phyloP scores from a whole-genome alignment of 2,797 vertebrate species.

The Microctenopoma steveboyesi region DNA sequence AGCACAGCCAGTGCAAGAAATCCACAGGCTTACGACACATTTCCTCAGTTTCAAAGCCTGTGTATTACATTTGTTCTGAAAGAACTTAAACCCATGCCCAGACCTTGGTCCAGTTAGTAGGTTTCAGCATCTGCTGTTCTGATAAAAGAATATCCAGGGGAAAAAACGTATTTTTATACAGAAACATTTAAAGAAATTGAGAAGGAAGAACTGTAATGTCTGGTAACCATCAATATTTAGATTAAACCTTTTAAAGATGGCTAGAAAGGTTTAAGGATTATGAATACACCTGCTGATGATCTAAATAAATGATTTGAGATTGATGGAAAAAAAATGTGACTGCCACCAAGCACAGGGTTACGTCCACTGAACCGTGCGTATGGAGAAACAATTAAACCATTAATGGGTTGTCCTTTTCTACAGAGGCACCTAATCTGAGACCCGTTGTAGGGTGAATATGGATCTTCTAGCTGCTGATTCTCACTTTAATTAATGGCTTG shows the following conservation, averaged over 20 bases:
- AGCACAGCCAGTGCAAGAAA: slow-evolving; percentile 9
- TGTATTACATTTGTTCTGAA: neutral
- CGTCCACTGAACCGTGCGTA: slow-evolving; percentile 18
- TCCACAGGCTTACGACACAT: neutral
- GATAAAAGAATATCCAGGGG: neutral
- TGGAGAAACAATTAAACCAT: slow-evolving; percentile 46
- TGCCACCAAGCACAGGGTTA: slow-evolving; percentile 38
- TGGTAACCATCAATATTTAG: neutral
- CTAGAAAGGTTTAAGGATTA: slow-evolving; percentile 1
- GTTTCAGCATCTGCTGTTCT: neutral
- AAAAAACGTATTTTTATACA: neutral
- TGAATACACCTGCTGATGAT: neutral
- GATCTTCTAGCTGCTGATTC: slow-evolving; percentile 18
- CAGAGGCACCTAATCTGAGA: slow-evolving; percentile 45
- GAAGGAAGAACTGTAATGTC: neutral
- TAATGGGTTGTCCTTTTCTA: slow-evolving; percentile 36
- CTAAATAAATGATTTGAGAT: neutral
- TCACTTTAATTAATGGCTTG: slow-evolving; percentile 30
- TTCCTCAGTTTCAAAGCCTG: neutral
- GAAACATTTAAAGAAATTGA: neutral
- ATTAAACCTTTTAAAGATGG: neutral
- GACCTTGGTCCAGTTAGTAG: neutral
- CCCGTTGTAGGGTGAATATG: slow-evolving; percentile 25
- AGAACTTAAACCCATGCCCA: neutral
- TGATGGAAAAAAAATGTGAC: slow-evolving; percentile 26